Evolutionary conservation across 2,888 invertebrate species (phyloP).

Genomic region (Griposia aprilina): DNA sequence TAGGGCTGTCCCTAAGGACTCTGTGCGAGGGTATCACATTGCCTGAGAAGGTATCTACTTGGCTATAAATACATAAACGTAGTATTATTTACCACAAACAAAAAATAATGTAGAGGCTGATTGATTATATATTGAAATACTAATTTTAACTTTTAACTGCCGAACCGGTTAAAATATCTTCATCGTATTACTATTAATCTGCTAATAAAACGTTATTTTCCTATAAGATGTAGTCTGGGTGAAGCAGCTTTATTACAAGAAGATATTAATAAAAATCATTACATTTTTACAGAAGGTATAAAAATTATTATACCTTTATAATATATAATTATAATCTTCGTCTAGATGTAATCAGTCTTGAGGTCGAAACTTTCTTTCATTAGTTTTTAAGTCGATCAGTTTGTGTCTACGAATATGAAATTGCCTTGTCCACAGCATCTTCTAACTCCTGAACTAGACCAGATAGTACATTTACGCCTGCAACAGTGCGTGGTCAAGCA

Average conservation of each 20-base stretch:
- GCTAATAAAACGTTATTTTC: neutral
- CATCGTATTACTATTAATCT: neutral
- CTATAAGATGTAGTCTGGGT: neutral
- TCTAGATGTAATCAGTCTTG: no score
- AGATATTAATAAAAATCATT: no score
- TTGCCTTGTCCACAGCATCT: slow-evolving; percentile 60
- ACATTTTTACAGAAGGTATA: neutral
- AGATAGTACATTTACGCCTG: slow-evolving; percentile 66
- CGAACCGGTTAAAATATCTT: neutral
- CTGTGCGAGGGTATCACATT: slow-evolving; percentile 67
- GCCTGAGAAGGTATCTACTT: slow-evolving; percentile 57
- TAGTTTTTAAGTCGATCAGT: no score
- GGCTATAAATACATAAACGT: neutral
- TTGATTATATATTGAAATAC: no score
- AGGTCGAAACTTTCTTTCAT: no score
- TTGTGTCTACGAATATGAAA: neutral
- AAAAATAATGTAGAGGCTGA: no score
- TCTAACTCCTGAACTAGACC: slow-evolving; percentile 67
- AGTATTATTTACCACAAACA: neutral
- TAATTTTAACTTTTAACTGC: neutral
- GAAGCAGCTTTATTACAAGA: neutral
- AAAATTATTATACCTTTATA: neutral
- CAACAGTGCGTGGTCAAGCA: slow-evolving; percentile 71
- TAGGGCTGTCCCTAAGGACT: slow-evolving; percentile 77
- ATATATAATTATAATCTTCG: no score